Percentiles rank a stretch among this genome's conserved stretches.
These are phyloP conservation scores for Camponotus fellah DNA, from an alignment of 2,888 invertebrate species.

Conservation along the genomic window DNA sequence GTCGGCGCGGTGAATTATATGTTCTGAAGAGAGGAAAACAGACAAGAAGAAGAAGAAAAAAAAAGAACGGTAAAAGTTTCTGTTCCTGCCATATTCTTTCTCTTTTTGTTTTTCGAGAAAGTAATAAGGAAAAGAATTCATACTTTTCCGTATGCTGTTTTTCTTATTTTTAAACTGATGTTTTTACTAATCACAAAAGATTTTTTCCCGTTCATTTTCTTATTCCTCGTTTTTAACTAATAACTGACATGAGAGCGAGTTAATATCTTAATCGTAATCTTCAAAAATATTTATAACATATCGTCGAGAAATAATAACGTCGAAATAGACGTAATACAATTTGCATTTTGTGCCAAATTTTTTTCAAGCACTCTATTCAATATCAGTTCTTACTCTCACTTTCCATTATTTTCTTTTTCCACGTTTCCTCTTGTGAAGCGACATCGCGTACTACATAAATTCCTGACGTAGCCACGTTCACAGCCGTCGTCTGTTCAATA, in stretches of 20 bases:
- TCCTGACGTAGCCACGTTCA: slow-evolving; percentile 7
- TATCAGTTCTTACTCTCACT: not conserved
- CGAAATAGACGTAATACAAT: too few relatives aligned
- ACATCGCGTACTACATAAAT: slow-evolving; percentile 13
- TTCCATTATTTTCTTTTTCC: not conserved
- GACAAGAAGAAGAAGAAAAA: not conserved
- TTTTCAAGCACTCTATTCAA: not conserved
- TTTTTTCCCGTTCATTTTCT: not conserved
- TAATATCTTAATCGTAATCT: not conserved
- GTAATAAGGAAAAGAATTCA: not conserved
- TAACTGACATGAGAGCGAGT: not conserved
- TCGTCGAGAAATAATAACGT: not conserved
- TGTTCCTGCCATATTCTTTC: slow-evolving; percentile 22
- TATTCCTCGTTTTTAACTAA: not conserved
- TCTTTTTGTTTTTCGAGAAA: slow-evolving; percentile 2
- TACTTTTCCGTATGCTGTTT: slow-evolving; percentile 10
- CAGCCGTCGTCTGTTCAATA: slow-evolving; percentile 23
- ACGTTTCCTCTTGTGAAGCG: not conserved
- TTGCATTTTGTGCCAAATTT: not conserved
- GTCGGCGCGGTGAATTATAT: slow-evolving; percentile 41
- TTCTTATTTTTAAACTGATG: not conserved
- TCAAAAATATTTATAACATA: slow-evolving; percentile 6
- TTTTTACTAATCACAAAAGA: not conserved
- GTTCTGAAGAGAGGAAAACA: slow-evolving; percentile 30
- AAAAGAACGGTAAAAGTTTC: slow-evolving; percentile 29